Percentiles rank a stretch among this genome's conserved stretches.
Evolutionary conservation across 2,888 invertebrate species (phyloP).

Genomic region (Watsonalla cultraria): DNA sequence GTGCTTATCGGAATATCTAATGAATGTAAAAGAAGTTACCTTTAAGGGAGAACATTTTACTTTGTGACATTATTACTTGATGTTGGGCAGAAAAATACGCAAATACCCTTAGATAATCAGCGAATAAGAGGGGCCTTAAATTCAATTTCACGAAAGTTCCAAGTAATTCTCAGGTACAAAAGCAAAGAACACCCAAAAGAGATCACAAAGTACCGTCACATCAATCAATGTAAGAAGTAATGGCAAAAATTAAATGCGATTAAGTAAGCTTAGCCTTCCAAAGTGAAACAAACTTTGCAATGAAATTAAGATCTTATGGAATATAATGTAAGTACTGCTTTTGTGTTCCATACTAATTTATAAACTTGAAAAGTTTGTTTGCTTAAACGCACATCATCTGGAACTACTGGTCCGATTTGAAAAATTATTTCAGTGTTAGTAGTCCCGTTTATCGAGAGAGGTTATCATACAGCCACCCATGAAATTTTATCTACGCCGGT

Average conservation of each 20-base stretch:
- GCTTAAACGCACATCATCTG: too few species aligned
- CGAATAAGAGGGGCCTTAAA: constrained; percentile 5
- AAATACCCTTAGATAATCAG: constrained; percentile 2
- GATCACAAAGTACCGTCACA: constrained; percentile 27
- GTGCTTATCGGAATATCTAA: background rate
- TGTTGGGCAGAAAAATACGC: constrained; percentile 1
- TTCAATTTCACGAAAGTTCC: constrained; percentile 8
- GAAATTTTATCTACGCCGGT: too few species aligned
- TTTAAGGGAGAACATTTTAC: background rate
- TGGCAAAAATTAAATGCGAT: constrained; percentile 34
- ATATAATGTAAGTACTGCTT: constrained; percentile 1
- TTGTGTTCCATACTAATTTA: background rate
- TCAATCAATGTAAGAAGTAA: constrained; percentile 43
- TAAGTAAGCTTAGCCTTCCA: constrained; percentile 3
- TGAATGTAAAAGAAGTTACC: background rate
- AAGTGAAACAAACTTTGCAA: constrained; percentile 18
- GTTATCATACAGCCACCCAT: too few species aligned
- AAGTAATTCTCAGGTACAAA: constrained; percentile 2
- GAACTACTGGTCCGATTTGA: too few species aligned
- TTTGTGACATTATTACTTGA: constrained; percentile 1
- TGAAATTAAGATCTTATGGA: constrained; percentile 8
- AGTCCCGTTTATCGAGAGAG: too few species aligned
- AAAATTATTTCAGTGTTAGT: too few species aligned
- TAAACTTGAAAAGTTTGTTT: background rate
- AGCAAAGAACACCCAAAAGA: constrained; percentile 13